Evolutionary conservation across 2,113 vertebrate species (phyloP).

Genomic region (Coptodon bakossiorum): DNA sequence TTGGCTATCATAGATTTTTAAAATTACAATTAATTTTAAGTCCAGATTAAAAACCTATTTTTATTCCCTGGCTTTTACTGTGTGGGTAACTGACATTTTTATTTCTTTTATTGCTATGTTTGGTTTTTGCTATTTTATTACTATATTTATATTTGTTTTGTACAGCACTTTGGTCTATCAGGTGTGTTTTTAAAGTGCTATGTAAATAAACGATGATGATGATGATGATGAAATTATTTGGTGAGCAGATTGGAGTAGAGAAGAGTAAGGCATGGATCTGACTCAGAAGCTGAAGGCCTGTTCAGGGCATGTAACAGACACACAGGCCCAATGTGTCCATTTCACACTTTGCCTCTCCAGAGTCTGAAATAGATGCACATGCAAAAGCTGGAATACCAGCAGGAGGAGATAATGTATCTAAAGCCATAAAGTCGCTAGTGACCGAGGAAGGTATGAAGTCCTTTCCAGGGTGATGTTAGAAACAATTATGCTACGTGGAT

Average conservation of each 20-base stretch:
- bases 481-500: background rate
- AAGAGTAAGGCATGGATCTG: background rate
- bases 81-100: background rate
- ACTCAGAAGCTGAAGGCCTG: background rate
- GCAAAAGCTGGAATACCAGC: background rate
- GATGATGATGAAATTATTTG: background rate
- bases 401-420: background rate
- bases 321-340: background rate
- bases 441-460: background rate
- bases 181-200: no score
- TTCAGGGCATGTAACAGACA: background rate
- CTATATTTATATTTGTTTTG: no score
- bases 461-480: background rate
- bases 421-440: background rate
- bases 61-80: background rate
- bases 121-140: background rate
- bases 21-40: background rate
- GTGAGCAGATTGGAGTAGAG: background rate
- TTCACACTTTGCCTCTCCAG: background rate
- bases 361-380: background rate
- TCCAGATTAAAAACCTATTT: background rate
- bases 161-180: no score
- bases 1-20: background rate
- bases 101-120: background rate
- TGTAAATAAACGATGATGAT: no score